phyloP scores from a whole-genome alignment of 1,140 invertebrate species.

The Caenorhabditis brenneri region DNA sequence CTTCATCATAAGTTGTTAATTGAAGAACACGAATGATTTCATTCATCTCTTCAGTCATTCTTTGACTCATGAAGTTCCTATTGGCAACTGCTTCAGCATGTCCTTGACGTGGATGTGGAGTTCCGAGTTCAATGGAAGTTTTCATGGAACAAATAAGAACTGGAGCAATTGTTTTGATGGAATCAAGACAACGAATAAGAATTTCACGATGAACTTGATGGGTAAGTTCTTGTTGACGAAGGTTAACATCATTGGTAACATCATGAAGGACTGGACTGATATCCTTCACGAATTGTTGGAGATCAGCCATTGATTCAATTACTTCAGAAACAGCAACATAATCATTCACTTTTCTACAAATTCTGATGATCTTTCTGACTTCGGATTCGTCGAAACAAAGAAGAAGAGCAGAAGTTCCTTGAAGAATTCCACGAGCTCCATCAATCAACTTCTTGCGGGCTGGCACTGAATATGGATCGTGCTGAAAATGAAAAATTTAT shows the following conservation, averaged over 20 bases:
- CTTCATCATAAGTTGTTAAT: slow-evolving; percentile 96
- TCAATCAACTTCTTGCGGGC: slow-evolving; percentile 86
- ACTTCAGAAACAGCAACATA: slow-evolving; percentile 98
- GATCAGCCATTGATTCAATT: slow-evolving; percentile 95
- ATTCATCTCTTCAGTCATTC: slow-evolving; percentile 97
- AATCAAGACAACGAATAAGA: slow-evolving; percentile 86
- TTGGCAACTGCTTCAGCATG: slow-evolving; percentile 93
- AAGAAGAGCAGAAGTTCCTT: slow-evolving; percentile 92
- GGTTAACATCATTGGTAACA: slow-evolving; percentile 89
- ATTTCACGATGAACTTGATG: slow-evolving; percentile 95
- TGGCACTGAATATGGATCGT: slow-evolving; percentile 91
- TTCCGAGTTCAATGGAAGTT: slow-evolving; percentile 92
- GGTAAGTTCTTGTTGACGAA: slow-evolving; percentile 90
- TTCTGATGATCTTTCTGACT: slow-evolving; percentile 95
- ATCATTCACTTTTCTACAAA: slow-evolving; percentile 94
- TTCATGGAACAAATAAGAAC: slow-evolving; percentile 99
- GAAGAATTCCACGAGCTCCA: slow-evolving; percentile 86
- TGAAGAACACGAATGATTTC: slow-evolving; percentile 97
- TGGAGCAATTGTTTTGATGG: slow-evolving; percentile 93
- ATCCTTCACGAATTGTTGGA: slow-evolving; percentile 92
- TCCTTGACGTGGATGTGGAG: slow-evolving; percentile 79
- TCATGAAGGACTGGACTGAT: slow-evolving; percentile 75
- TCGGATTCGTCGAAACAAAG: slow-evolving; percentile 98
- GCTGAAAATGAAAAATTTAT: slow-evolving; percentile 71
- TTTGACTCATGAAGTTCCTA: slow-evolving; percentile 88